Conservation (phyloP, 2,113 vertebrate genomes). For the Rana temporaria region DNA sequence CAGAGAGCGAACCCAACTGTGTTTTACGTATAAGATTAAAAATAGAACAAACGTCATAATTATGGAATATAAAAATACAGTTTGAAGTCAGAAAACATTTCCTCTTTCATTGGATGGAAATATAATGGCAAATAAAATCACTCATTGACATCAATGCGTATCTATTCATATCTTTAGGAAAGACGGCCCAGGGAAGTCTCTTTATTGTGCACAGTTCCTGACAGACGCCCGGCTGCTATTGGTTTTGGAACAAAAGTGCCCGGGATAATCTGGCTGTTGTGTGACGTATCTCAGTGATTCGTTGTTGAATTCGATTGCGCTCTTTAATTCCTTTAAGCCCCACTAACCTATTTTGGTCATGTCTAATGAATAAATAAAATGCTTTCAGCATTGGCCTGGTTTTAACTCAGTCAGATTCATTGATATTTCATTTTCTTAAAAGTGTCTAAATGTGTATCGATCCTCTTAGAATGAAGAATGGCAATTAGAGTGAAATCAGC, state of each 20-base stretch:
- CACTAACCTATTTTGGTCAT: conserved; percentile 47
- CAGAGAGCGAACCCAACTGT: not conserved
- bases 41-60: conserved; percentile 10
- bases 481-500: not conserved
- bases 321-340: conserved; percentile 39
- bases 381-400: conserved; percentile 16
- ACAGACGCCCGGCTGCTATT: not conserved
- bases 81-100: conserved; percentile 7
- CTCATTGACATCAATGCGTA: conserved; percentile 3
- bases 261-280: conserved; percentile 7
- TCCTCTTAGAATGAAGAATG: not conserved
- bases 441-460: conserved; percentile 44
- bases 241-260: conserved; percentile 3
- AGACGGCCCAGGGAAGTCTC: conserved; percentile 6
- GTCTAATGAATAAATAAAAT: conserved; percentile 54
- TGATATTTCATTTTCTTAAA: conserved; percentile 46
- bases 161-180: conserved; percentile 32
- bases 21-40: conserved; percentile 18
- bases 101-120: not conserved
- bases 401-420: conserved; percentile 12
- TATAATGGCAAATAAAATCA: conserved; percentile 22
- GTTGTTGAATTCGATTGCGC: conserved; percentile 4
- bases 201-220: not conserved
- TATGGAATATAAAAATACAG: conserved; percentile 7
- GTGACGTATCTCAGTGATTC: conserved; percentile 15